A percentile compares a stretch with the other conserved stretches of the same genome.
phyloP scores from a whole-genome alignment of 2,888 invertebrate genomes.

The Tipula helvola region DNA sequence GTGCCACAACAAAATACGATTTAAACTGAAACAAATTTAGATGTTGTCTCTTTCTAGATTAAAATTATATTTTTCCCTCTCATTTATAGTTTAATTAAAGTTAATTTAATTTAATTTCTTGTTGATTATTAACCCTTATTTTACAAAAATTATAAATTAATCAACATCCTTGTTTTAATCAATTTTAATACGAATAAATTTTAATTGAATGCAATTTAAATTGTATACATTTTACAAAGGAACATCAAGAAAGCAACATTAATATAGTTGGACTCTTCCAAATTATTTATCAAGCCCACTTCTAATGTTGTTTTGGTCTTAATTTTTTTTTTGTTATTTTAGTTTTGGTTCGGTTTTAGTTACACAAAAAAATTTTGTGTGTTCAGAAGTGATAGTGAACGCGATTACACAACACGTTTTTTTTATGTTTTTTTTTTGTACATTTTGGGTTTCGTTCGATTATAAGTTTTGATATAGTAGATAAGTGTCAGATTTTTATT shows the following conservation, averaged over 20 bases:
- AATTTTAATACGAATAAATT: background rate
- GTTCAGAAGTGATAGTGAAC: background rate
- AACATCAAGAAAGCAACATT: background rate
- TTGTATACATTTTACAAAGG: background rate
- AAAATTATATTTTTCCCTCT: background rate
- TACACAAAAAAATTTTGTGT: background rate
- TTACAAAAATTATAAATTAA: background rate
- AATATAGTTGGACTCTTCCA: background rate
- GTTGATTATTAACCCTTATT: background rate
- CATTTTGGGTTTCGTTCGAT: background rate
- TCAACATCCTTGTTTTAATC: background rate
- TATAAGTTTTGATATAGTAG: background rate
- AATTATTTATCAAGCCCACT: conserved; percentile 5
- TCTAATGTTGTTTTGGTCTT: background rate
- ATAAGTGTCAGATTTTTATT: background rate
- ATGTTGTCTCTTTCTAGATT: background rate
- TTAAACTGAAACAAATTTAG: background rate
- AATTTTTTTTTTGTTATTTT: background rate
- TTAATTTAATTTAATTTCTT: background rate
- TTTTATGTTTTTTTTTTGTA: background rate
- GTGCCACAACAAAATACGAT: background rate
- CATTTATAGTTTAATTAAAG: background rate
- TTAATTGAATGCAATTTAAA: background rate
- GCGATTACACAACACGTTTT: background rate
- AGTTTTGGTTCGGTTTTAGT: background rate